These are phyloP conservation scores for Gasteruption jaculator DNA, from an alignment of 2,888 invertebrate genomes.

Conservation along the genomic window DNA sequence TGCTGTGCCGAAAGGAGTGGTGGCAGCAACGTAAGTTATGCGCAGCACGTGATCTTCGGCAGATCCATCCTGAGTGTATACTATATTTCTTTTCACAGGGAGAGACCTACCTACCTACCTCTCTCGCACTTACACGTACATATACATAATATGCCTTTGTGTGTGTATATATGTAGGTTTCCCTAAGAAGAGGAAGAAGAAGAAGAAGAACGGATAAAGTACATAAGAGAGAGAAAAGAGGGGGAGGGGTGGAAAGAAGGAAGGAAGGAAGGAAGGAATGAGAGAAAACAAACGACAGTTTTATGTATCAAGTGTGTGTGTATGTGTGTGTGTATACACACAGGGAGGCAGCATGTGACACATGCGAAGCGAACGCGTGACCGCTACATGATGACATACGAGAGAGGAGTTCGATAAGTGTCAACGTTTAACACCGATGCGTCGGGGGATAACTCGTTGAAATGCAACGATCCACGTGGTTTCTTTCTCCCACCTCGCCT, in stretches of 20 bases:
- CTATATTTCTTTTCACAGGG: constrained; percentile 28
- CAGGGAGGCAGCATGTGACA: constrained; percentile 16
- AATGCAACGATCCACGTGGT: too few relatives aligned
- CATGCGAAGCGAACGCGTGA: constrained; percentile 20
- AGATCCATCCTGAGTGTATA: constrained; percentile 38
- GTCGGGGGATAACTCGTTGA: too few relatives aligned
- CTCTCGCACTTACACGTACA: constrained; percentile 13
- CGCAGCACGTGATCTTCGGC: constrained; percentile 45
- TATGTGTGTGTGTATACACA: not conserved
- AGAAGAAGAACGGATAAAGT: constrained; percentile 1
- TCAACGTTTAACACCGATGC: too few relatives aligned
- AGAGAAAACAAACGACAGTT: constrained; percentile 12
- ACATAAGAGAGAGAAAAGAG: constrained; percentile 13
- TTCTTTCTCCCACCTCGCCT: too few relatives aligned
- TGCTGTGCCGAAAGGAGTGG: constrained; percentile 36
- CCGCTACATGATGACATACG: too few relatives aligned
- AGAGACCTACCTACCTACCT: not conserved
- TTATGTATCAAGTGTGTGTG: constrained; percentile 11
- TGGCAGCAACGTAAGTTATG: constrained; percentile 47
- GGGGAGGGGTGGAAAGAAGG: constrained; percentile 12
- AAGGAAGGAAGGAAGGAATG: constrained; percentile 8
- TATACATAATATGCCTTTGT: constrained; percentile 3
- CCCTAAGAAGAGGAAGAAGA: not conserved
- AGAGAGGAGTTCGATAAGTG: too few relatives aligned
- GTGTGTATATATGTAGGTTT: not conserved